phyloP scores from a whole-genome alignment of 2,888 invertebrate species.

The Apoda limacodes region DNA sequence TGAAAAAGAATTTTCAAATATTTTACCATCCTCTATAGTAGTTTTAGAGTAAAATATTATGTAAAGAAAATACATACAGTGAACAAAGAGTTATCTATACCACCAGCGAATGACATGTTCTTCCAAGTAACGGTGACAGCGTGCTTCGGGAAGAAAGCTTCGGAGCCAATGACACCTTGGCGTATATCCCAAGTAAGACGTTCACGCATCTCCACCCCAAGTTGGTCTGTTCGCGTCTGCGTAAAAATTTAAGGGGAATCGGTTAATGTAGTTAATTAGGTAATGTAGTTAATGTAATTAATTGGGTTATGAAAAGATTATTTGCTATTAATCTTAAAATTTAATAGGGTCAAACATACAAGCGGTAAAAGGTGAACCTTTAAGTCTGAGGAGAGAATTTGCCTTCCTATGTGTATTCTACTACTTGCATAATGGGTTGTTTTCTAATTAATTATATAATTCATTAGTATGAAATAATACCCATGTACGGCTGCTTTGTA shows the following conservation, averaged over 20 bases:
- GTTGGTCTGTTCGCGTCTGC: constrained; percentile 79
- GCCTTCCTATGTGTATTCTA: no score
- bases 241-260: constrained; percentile 9
- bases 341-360: no score
- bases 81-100: constrained; percentile 82
- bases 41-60: not conserved
- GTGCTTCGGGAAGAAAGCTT: constrained; percentile 91
- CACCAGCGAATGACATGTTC: constrained; percentile 93
- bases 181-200: constrained; percentile 90
- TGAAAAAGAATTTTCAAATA: constrained; percentile 42
- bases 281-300: not conserved
- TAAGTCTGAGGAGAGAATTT: no score
- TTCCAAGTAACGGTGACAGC: constrained; percentile 95
- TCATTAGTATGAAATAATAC: no score
- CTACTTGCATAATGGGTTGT: no score
- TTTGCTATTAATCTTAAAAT: no score
- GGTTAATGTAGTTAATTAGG: no score
- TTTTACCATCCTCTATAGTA: not conserved
- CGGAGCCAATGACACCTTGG: constrained; percentile 91
- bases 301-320: no score
- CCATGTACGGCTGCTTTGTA: no score
- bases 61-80: constrained; percentile 49
- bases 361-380: no score
- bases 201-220: constrained; percentile 88
- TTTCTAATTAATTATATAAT: no score